Conservation (phyloP, 2,113 vertebrate species). For the Centropristis striata region DNA sequence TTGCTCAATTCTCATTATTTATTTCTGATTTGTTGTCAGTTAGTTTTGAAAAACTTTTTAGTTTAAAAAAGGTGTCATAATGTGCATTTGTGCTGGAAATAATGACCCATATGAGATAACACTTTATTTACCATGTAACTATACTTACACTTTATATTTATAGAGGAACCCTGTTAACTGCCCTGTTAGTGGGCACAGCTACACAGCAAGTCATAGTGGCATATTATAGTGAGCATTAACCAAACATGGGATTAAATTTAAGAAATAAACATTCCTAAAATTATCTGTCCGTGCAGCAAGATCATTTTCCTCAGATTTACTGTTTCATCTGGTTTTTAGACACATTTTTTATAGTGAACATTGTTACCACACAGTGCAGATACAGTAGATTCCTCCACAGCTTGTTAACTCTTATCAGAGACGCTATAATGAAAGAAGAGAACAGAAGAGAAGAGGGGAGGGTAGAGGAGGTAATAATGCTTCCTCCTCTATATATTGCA, state of each 20-base stretch:
- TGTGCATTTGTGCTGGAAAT: neutral
- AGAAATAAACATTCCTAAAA: no score
- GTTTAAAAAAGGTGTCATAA: neutral
- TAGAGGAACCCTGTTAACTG: neutral
- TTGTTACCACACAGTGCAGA: no score
- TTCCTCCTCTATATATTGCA: slow-evolving; percentile 27
- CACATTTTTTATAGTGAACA: no score
- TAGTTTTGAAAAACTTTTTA: no score
- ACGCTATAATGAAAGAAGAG: slow-evolving; percentile 46
- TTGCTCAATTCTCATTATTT: no score
- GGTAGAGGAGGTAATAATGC: slow-evolving; percentile 28
- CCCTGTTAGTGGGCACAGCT: neutral
- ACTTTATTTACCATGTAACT: neutral
- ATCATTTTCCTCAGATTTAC: no score
- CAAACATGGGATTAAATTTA: no score
- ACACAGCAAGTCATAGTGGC: no score
- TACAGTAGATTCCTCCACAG: slow-evolving; percentile 11
- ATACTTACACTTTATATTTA: slow-evolving; percentile 6
- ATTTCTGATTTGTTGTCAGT: no score
- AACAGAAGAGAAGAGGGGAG: slow-evolving; percentile 10
- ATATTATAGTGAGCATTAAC: no score
- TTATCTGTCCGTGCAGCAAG: no score
- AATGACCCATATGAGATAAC: slow-evolving; percentile 1
- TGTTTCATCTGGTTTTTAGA: no score
- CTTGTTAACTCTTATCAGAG: slow-evolving; percentile 36